These are phyloP conservation scores for Junco hyemalis DNA, from an alignment of 2,113 vertebrate genomes.

Conservation along the genomic window DNA sequence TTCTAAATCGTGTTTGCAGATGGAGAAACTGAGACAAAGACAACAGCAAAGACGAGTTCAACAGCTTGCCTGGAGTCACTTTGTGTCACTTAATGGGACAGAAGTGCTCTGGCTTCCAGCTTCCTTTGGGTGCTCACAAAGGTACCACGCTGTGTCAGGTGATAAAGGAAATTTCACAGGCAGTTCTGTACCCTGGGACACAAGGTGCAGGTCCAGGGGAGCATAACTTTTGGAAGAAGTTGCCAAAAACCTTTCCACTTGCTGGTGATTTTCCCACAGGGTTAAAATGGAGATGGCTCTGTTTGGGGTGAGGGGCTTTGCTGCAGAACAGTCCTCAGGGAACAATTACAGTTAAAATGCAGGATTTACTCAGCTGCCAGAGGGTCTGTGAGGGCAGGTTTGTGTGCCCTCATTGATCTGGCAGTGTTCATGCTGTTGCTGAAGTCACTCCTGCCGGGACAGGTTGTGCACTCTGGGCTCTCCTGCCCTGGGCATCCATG, in stretches of 20 bases:
- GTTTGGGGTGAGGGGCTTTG: background rate
- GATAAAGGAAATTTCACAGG: background rate
- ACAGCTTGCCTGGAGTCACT: background rate
- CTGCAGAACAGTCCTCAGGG: background rate
- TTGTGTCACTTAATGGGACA: background rate
- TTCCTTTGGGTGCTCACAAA: background rate
- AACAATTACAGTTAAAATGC: background rate
- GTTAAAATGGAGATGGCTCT: accelerated
- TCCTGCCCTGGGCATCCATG: background rate
- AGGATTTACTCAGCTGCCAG: background rate
- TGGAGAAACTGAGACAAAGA: constrained; percentile 39
- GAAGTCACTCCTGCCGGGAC: background rate
- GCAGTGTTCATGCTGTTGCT: background rate
- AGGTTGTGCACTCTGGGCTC: background rate
- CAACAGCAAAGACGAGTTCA: constrained; percentile 17
- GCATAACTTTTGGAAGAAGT: background rate
- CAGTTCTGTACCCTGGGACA: background rate
- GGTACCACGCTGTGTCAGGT: background rate
- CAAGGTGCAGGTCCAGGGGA: background rate
- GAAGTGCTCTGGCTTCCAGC: background rate
- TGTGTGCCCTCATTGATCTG: background rate
- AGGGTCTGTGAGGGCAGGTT: background rate
- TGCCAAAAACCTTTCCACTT: background rate
- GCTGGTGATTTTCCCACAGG: background rate
- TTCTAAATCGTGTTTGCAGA: constrained; percentile 33